Conservation (phyloP, 1,140 invertebrate genomes). For the Diploscapter pachys region DNA sequence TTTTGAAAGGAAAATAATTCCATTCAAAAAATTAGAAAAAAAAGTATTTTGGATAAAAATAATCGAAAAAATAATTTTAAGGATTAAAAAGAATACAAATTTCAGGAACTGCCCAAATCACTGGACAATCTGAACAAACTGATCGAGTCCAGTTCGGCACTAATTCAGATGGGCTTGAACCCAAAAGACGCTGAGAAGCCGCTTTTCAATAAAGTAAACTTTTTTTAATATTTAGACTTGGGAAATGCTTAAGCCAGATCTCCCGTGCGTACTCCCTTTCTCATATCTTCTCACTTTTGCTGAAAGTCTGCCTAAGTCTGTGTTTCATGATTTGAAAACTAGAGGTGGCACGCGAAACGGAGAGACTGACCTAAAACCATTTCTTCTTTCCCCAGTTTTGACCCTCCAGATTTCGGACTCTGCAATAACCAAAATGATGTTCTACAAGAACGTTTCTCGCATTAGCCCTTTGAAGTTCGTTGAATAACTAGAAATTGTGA, state of each 20-base stretch:
- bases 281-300: too few species aligned
- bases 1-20: too few species aligned
- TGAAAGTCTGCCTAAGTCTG: too few species aligned
- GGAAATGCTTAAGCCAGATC: too few species aligned
- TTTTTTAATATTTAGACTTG: not conserved
- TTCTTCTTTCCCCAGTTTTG: too few species aligned
- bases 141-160: conserved; percentile 15
- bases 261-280: too few species aligned
- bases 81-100: not conserved
- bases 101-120: conserved; percentile 14
- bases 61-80: not conserved
- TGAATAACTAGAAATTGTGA: too few species aligned
- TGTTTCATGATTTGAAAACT: too few species aligned
- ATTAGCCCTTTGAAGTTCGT: not conserved
- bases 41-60: not conserved
- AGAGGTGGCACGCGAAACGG: too few species aligned
- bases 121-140: conserved; percentile 17
- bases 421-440: too few species aligned
- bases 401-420: too few species aligned
- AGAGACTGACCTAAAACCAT: too few species aligned
- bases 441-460: not conserved
- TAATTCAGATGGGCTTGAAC: conserved; percentile 11
- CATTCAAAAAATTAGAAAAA: not conserved
- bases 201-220: conserved; percentile 11
- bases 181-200: conserved; percentile 21